Conservation (phyloP, 2,113 vertebrate genomes). For the Nymphicus hollandicus region DNA sequence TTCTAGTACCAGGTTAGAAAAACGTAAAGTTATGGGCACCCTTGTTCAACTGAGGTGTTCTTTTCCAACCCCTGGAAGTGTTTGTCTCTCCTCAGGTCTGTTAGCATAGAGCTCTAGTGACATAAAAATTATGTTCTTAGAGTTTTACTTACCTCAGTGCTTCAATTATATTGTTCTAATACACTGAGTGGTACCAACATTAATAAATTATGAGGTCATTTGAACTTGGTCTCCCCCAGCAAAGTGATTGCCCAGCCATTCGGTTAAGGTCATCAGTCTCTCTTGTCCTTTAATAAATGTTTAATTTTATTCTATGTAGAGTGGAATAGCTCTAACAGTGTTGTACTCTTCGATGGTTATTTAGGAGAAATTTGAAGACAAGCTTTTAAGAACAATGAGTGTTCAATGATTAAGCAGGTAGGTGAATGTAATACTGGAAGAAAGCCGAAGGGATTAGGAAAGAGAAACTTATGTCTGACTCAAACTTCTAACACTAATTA, state of each 20-base stretch:
- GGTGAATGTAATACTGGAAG: not conserved
- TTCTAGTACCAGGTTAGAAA: not conserved
- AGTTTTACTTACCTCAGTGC: not conserved
- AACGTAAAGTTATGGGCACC: not conserved
- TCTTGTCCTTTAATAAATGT: conserved; percentile 1
- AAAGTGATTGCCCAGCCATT: not conserved
- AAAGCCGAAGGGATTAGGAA: not conserved
- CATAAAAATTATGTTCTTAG: not conserved
- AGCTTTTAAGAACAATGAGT: not conserved
- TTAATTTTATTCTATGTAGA: conserved; percentile 32
- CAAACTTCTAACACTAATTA: not conserved
- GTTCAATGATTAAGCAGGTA: not conserved
- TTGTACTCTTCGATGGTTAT: not conserved
- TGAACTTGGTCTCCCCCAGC: not conserved
- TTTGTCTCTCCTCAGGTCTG: not conserved
- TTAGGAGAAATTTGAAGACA: conserved; percentile 12
- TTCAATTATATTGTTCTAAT: not conserved
- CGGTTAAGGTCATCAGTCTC: not conserved
- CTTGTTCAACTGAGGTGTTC: not conserved
- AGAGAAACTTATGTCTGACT: not conserved
- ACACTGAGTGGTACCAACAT: not conserved
- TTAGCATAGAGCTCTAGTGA: not conserved
- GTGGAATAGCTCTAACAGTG: not conserved
- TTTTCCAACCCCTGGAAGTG: not conserved
- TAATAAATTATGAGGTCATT: conserved; percentile 20